Percentiles rank a stretch among this genome's conserved stretches.
Conservation (phyloP, 2,888 invertebrate genomes). For the Serrognathus titanus region DNA sequence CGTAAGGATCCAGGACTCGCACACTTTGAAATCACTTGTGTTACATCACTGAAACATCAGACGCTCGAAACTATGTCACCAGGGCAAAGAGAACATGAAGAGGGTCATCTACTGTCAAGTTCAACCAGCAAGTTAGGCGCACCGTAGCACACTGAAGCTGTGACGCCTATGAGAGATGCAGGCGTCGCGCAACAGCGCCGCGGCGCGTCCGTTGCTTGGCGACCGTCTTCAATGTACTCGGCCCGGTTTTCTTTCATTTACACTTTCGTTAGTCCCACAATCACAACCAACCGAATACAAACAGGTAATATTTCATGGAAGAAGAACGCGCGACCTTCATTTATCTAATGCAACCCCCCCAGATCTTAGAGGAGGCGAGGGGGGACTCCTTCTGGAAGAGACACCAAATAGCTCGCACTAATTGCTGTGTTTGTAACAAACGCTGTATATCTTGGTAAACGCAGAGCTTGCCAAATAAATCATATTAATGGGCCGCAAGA, state of each 20-base stretch:
- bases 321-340: not conserved
- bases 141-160: slow-evolving; percentile 28
- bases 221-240: slow-evolving; percentile 22
- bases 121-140: slow-evolving; percentile 19
- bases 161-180: slow-evolving; percentile 21
- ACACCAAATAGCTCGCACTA: not conserved
- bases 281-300: not conserved
- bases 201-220: slow-evolving; percentile 32
- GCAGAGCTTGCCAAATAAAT: slow-evolving; percentile 14
- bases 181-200: slow-evolving; percentile 33
- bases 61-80: no score
- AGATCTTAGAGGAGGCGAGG: not conserved
- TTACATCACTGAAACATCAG: no score
- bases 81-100: not conserved
- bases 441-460: not conserved
- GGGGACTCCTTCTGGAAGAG: not conserved
- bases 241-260: slow-evolving; percentile 21
- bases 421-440: not conserved
- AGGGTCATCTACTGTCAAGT: not conserved
- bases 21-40: slow-evolving; percentile 13
- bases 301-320: not conserved
- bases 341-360: not conserved
- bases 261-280: slow-evolving; percentile 14
- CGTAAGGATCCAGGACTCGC: slow-evolving; percentile 51
- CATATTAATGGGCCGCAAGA: slow-evolving; percentile 19